phyloP scores from a whole-genome alignment of 2,888 invertebrate species.

The Drosophila hawaiiensis region DNA sequence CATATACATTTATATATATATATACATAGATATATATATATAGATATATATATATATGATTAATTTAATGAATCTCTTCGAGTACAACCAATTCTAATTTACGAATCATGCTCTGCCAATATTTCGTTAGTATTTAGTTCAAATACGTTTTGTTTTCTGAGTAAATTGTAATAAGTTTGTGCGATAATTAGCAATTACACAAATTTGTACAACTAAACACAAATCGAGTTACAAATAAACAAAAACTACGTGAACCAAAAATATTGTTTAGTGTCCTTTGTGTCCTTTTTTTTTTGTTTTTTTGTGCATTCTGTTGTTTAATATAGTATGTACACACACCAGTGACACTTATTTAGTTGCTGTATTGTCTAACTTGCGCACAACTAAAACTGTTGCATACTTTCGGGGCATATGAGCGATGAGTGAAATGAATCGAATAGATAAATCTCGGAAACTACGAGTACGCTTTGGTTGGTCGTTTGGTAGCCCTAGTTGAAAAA shows the following conservation, averaged over 20 bases:
- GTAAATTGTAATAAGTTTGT: constrained; percentile 53
- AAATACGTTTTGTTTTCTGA: constrained; percentile 52
- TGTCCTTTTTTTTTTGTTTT: background rate
- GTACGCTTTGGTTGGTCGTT: background rate
- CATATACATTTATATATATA: constrained; percentile 42
- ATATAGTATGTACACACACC: background rate
- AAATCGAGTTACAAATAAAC: constrained; percentile 19
- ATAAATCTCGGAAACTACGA: background rate
- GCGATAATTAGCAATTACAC: constrained; percentile 49
- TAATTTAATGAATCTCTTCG: constrained; percentile 69
- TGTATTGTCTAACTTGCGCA: background rate
- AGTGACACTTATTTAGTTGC: background rate
- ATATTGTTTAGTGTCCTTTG: too few species aligned
- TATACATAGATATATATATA: constrained; percentile 10
- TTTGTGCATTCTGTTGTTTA: background rate
- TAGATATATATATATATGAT: constrained; percentile 19
- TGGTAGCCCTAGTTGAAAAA: background rate
- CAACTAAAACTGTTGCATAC: background rate
- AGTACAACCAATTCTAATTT: constrained; percentile 65
- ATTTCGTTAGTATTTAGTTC: constrained; percentile 64
- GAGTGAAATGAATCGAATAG: background rate
- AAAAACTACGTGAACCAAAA: constrained; percentile 4
- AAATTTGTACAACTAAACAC: constrained; percentile 8
- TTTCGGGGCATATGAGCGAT: background rate
- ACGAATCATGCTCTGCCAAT: constrained; percentile 70